These are phyloP conservation scores for Anguilla marmorata DNA, from an alignment of 2,797 vertebrate species.

Conservation along the genomic window DNA sequence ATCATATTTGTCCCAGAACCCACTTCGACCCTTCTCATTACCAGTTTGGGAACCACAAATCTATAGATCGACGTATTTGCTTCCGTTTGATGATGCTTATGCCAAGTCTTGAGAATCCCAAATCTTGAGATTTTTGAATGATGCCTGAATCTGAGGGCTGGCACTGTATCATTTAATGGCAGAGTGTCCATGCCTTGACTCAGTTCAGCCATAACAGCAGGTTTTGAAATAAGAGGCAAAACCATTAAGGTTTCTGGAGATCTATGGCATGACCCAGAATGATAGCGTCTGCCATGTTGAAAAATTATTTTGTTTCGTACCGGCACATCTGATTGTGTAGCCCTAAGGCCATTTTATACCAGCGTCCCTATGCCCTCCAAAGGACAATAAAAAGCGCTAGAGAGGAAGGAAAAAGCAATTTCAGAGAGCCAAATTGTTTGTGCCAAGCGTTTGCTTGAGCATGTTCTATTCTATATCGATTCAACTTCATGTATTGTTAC, in stretches of 20 bases:
- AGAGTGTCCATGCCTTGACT: background rate
- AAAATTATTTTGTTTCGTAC: background rate
- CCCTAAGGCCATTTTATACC: background rate
- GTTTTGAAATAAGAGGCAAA: background rate
- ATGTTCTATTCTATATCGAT: slow-evolving; percentile 1
- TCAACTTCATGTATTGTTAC: background rate
- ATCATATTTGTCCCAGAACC: background rate
- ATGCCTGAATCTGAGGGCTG: background rate
- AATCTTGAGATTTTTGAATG: background rate
- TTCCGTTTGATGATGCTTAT: background rate
- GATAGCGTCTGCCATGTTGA: background rate
- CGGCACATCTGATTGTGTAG: background rate
- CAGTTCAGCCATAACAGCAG: background rate
- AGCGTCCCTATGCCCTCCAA: background rate
- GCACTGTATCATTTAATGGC: background rate
- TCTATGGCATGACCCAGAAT: background rate
- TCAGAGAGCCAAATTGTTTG: slow-evolving; percentile 2
- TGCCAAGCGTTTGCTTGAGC: background rate
- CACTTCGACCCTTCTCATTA: background rate
- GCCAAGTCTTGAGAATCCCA: background rate
- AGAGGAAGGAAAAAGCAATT: background rate
- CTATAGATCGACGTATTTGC: background rate
- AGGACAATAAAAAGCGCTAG: background rate
- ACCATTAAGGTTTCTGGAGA: background rate
- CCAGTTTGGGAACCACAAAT: background rate